Evolutionary conservation across 2,888 invertebrate species (phyloP).

Genomic region (Cephus spinipes): DNA sequence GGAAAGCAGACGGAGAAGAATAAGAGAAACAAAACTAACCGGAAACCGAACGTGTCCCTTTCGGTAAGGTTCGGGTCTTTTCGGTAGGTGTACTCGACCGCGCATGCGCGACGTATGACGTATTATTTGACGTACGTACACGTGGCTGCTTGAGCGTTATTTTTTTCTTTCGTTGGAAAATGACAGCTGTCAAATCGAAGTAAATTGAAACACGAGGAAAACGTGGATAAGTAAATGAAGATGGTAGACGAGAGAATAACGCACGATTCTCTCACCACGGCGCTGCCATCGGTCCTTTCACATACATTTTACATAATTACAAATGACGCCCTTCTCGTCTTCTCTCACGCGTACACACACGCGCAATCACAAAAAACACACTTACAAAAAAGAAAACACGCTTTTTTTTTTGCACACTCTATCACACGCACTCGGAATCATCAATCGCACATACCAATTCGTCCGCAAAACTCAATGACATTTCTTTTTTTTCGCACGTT

Average conservation of each 20-base stretch:
- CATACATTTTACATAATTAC: conserved; percentile 45
- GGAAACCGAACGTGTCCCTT: neutral
- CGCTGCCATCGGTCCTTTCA: conserved; percentile 38
- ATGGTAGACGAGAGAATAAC: conserved; percentile 22
- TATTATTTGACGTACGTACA: neutral
- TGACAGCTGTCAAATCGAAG: neutral
- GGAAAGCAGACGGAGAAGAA: neutral
- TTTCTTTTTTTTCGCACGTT: neutral
- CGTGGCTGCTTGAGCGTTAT: neutral
- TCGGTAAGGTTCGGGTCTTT: neutral
- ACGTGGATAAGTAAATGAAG: conserved; percentile 14
- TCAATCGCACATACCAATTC: conserved; percentile 7
- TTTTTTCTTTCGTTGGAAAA: neutral
- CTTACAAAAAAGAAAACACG: neutral
- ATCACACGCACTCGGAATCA: conserved; percentile 12
- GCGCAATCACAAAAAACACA: neutral
- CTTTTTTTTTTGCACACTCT: neutral
- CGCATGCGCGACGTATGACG: no score
- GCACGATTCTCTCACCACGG: conserved; percentile 32
- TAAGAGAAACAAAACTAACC: neutral
- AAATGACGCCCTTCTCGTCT: conserved; percentile 38
- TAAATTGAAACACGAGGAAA: neutral
- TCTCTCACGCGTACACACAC: conserved; percentile 27
- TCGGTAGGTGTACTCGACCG: neutral
- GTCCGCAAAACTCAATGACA: conserved; percentile 5